Percentiles rank a stretch among this genome's conserved stretches.
These are phyloP conservation scores for Catharus minimus DNA, from an alignment of 2,113 vertebrate genomes.

Conservation along the genomic window DNA sequence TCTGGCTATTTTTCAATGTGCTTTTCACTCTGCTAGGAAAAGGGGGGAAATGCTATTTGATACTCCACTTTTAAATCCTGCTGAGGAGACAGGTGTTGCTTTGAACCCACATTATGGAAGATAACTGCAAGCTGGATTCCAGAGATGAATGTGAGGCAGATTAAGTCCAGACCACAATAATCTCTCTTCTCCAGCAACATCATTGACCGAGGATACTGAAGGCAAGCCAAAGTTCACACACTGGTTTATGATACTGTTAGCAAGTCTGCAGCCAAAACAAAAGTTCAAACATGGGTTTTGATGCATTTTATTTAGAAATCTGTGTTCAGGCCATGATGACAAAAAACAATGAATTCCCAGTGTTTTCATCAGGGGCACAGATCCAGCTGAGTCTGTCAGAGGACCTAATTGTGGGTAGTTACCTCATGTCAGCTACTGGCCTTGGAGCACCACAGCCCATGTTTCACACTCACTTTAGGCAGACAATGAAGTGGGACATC, in stretches of 20 bases:
- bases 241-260: neutral
- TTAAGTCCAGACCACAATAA: slow-evolving; percentile 49
- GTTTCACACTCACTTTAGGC: neutral
- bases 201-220: neutral
- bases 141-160: slow-evolving; percentile 35
- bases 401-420: neutral
- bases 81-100: slow-evolving; percentile 55
- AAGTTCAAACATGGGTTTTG: neutral
- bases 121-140: slow-evolving; percentile 38
- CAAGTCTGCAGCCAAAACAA: slow-evolving; percentile 30
- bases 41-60: slow-evolving; percentile 27
- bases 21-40: slow-evolving; percentile 17
- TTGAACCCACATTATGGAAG: slow-evolving; percentile 38
- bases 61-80: slow-evolving; percentile 37
- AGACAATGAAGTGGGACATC: neutral
- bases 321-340: neutral
- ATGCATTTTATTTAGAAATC: neutral
- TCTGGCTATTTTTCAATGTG: slow-evolving; percentile 25
- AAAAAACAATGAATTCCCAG: neutral
- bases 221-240: slow-evolving; percentile 62
- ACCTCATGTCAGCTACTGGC: neutral
- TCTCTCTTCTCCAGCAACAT: slow-evolving; percentile 32
- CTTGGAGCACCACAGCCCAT: neutral
- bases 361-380: neutral
- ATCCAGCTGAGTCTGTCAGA: neutral